Evolutionary conservation across 2,888 invertebrate genomes (phyloP).

Genomic region (Oscheius onirici): DNA sequence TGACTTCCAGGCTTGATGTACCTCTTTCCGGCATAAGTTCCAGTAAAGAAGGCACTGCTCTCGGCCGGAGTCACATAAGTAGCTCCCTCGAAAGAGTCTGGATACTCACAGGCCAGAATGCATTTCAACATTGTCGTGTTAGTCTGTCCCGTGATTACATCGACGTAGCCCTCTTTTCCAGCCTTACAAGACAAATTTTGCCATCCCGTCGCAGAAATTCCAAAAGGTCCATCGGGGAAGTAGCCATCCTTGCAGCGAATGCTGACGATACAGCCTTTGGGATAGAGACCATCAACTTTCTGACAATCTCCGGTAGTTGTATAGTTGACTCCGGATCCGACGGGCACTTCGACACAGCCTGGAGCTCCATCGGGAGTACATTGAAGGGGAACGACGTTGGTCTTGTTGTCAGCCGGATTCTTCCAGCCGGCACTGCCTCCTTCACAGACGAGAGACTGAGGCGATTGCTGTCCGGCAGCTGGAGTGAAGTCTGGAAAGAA

Average conservation of each 20-base stretch:
- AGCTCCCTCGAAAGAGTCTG: neutral
- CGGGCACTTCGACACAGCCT: constrained; percentile 1
- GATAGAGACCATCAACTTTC: constrained; percentile 13
- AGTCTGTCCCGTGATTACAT: neutral
- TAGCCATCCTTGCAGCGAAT: constrained; percentile 24
- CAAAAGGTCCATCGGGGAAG: constrained; percentile 12
- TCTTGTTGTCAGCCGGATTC: neutral
- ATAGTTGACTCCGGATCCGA: neutral
- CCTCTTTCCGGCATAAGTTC: constrained; percentile 19
- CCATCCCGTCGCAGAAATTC: neutral
- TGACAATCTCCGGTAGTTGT: neutral
- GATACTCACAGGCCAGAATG: constrained; percentile 20
- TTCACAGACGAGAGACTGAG: constrained; percentile 10
- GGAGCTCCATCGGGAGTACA: constrained; percentile 12
- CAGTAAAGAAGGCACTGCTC: neutral
- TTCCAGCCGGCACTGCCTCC: constrained; percentile 23
- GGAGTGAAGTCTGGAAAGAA: neutral
- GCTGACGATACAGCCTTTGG: constrained; percentile 16
- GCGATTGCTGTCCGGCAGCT: neutral
- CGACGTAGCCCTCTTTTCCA: constrained; percentile 26
- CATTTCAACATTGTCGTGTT: constrained; percentile 18
- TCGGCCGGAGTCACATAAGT: neutral
- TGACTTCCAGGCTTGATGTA: constrained; percentile 10
- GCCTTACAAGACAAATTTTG: constrained; percentile 28
- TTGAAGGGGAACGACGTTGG: constrained; percentile 2